Base-by-base conservation (phyloP, 2,797 vertebrate genomes). In the Choloepus didactylus region DNA sequence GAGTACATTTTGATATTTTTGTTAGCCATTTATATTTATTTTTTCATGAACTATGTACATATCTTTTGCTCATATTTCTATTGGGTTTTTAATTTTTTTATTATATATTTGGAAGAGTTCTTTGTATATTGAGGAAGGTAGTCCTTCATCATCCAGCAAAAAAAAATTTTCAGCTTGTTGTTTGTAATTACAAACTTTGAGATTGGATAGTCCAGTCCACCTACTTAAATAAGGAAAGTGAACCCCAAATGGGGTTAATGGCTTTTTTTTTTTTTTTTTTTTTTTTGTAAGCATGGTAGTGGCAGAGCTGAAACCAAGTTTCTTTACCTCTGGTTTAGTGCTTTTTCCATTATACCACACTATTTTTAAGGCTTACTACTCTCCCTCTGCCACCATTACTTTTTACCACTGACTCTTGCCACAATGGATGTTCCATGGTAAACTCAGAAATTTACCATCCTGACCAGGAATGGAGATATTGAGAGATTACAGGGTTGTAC, bases 371-470 rank as follows among this genome's bases (percentile, higher is more conserved):
- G 18, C 51, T 96, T 96, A 31, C 9, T 89, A 10, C 10, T 9
- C 15, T 83, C 10, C 12, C 2, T 91, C 23, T 70, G 70, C 67
- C 67, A 81, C n/a, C n/a, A 66, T n/a, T 86, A 6, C 41, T 67
- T 94, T 95, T 89, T 93, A 69, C 23, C 23, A 69, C 19, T 49
- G 60, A 15, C 25, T 90, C 62, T 93, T 92, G 25, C 56, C 77
- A 19, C 51, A 76, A 60, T 25, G 89, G 75, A 81, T 70, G 21
- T 83, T 87, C 93, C 44, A 67, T 87, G 31, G 31, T 88, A 93
- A 96, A 94, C 29, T 94, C 95, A 87, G 64, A 96, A 59, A 76
- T 88, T 90, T 90, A 86, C n/a, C 70, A 90, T 44, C 54, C 8
- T 89, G 67, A 25, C 23, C 38, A 90, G 12, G 27, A 49, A 75